Evolutionary conservation across 2,113 vertebrate species (phyloP), one percentile per base, ranked within the genome.

Genomic region (Sylvietta virens): DNA sequence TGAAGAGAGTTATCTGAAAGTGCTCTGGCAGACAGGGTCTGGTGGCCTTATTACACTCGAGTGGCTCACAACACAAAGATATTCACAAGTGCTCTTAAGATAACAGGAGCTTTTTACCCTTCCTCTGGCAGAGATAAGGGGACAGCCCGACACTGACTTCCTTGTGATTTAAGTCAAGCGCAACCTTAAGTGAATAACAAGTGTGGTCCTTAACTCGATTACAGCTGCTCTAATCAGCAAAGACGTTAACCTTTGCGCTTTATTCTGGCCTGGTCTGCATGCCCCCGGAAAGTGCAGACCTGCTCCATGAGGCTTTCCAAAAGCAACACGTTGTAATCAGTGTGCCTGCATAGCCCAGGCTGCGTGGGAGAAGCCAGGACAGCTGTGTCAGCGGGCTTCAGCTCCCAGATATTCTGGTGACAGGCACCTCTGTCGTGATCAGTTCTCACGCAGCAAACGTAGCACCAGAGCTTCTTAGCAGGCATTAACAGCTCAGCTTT

Each of bases 401-500:
- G 18, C 45, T 47, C 24, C 10, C 22, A 4, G 65, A 44, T 85
- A 23, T 51, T 70, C 69, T 50, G 42, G 58, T 23, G 70, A 47
- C 54, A 45, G 65, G n/a, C 53, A 45, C 57, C 11, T 60, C 72
- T 33, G 28, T 21, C 35, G 24, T 31, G 23, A 30, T 64, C 35
- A 12, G 14, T 31, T 89, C 57, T 89, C 84, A 71, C 0, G 1
- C 22, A 42, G 81, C 44, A 76, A 65, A 58, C 0, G 0, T 26
- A 77, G 39, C 22, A 3, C 35, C 40, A 44, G 23, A 89, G 45
- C 3, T 5, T 48, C 86, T 92, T 71, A 92, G 77, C 40, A 65
- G 53, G 73, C 30, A 94, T 89, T 95, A 87, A 35, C 66, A 87
- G 77, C 78, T 95, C 81, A 82, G 53, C 40, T 84, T 84, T 76